Evolutionary conservation across 2,888 invertebrate genomes (phyloP).

Genomic region (Heliconius ethilla): DNA sequence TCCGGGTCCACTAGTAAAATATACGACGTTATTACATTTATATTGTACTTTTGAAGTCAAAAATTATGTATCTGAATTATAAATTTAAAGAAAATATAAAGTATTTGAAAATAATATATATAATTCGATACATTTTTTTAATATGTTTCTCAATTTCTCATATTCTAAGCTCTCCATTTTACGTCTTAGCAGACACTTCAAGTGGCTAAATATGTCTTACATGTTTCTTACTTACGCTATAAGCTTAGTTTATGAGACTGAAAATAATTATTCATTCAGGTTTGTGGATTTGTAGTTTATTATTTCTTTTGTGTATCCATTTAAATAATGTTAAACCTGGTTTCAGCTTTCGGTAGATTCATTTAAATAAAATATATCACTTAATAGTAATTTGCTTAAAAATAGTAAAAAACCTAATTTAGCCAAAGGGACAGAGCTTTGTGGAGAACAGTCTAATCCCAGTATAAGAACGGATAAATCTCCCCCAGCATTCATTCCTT

Average conservation of each 20-base stretch:
- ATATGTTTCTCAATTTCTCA: neutral
- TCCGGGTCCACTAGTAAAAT: too few species aligned
- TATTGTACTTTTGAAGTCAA: neutral
- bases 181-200: neutral
- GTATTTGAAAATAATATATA: neutral
- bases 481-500: slow-evolving; percentile 18
- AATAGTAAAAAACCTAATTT: slow-evolving; percentile 22
- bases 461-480: slow-evolving; percentile 24
- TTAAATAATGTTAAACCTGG: neutral
- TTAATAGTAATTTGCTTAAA: slow-evolving; percentile 3
- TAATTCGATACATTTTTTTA: neutral
- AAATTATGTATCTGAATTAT: neutral
- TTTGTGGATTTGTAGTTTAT: neutral
- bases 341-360: neutral
- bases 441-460: slow-evolving; percentile 22
- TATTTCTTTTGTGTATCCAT: neutral
- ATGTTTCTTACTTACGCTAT: neutral
- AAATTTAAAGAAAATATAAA: neutral
- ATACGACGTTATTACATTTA: neutral
- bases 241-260: neutral
- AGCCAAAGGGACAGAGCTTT: slow-evolving; percentile 24
- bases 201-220: neutral
- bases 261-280: neutral
- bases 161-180: neutral
- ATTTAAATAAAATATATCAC: neutral